phyloP scores from a whole-genome alignment of 2,113 vertebrate genomes.

The Tachycineta bicolor region DNA sequence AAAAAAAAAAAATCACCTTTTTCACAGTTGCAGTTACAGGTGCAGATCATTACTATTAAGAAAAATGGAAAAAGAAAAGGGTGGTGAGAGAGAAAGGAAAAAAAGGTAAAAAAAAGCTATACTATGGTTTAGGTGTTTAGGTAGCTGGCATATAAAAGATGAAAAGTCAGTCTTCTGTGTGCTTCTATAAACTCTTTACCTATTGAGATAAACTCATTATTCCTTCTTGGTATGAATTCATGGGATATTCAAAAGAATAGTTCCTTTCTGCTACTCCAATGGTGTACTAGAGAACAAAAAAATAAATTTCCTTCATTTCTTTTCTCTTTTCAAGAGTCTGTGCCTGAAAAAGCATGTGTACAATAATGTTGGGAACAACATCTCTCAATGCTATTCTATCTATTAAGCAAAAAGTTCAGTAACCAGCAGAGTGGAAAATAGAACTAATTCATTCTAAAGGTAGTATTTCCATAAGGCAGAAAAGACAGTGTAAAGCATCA shows the following conservation, averaged over 20 bases:
- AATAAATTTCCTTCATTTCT: not conserved
- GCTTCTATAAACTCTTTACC: not conserved
- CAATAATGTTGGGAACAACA: not conserved
- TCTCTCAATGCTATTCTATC: not conserved
- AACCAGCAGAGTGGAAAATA: conserved; percentile 13
- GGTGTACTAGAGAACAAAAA: not conserved
- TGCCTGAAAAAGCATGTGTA: not conserved
- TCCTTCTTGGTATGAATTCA: not conserved
- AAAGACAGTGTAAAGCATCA: not conserved
- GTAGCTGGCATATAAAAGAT: not conserved
- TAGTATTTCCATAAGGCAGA: not conserved
- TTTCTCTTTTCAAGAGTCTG: not conserved
- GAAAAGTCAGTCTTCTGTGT: not conserved
- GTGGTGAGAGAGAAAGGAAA: fast-evolving
- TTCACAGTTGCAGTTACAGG: not conserved
- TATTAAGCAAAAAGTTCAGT: not conserved
- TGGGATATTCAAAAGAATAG: not conserved
- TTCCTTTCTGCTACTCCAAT: not conserved
- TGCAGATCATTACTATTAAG: not conserved
- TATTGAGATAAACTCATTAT: not conserved
- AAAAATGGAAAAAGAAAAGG: not conserved
- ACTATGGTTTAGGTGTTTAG: not conserved
- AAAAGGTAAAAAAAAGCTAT: fast-evolving
- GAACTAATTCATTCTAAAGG: conserved; percentile 8
- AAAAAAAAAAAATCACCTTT: not conserved